Evolutionary conservation across 2,888 invertebrate genomes (phyloP).

Genomic region (Lagria hirta): DNA sequence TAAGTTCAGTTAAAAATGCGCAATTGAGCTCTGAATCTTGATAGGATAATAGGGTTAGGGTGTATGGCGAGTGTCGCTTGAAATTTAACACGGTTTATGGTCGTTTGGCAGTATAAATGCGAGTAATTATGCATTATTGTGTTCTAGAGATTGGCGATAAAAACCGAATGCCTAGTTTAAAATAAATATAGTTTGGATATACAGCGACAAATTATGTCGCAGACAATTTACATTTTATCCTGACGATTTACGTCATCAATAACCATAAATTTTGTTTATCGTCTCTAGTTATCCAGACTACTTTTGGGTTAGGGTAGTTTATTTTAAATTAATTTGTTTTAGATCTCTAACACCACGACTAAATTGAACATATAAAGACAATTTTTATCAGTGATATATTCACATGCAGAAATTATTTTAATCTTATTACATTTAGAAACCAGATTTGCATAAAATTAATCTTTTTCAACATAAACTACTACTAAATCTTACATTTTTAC

Average conservation of each 20-base stretch:
- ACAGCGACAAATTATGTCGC: slow-evolving; percentile 35
- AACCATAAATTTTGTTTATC: slow-evolving; percentile 41
- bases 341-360: slow-evolving; percentile 24
- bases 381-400: slow-evolving; percentile 24
- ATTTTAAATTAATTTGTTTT: slow-evolving; percentile 30
- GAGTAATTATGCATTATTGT: slow-evolving; percentile 49
- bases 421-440: too few species aligned
- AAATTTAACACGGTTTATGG: slow-evolving; percentile 46
- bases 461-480: too few species aligned
- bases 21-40: slow-evolving; percentile 33
- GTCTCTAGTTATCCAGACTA: slow-evolving; percentile 32
- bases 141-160: slow-evolving; percentile 48
- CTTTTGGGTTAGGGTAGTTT: slow-evolving; percentile 30
- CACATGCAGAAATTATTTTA: slow-evolving; percentile 21
- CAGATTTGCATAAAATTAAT: too few species aligned
- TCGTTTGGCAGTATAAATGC: slow-evolving; percentile 44
- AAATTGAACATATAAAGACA: slow-evolving; percentile 21
- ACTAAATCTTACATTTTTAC: too few species aligned
- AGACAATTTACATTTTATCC: slow-evolving; percentile 44
- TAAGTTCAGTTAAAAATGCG: slow-evolving; percentile 16
- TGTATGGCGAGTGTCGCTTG: slow-evolving; percentile 29
- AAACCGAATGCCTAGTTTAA: slow-evolving; percentile 38
- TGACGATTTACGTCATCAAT: slow-evolving; percentile 37
- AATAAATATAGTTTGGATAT: slow-evolving; percentile 37
- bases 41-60: slow-evolving; percentile 32